Evolutionary conservation across 2,888 invertebrate species (phyloP).

Genomic region (Eupeodes luniger): DNA sequence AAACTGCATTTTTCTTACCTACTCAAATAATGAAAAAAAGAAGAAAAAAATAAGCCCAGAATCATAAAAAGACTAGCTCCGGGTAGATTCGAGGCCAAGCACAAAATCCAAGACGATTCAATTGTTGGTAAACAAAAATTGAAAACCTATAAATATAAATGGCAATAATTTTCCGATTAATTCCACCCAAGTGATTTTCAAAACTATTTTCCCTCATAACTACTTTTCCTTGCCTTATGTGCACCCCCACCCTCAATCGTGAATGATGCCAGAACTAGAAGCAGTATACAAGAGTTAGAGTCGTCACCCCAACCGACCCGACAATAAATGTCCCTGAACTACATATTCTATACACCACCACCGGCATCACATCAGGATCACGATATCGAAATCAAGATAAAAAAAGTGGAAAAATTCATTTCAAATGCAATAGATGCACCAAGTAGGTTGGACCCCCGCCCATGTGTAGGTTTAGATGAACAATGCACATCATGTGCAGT

Average conservation of each 20-base stretch:
- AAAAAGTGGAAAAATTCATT: constrained; percentile 40
- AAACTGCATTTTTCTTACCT: constrained; percentile 27
- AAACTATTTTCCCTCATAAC: constrained; percentile 71
- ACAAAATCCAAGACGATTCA: constrained; percentile 43
- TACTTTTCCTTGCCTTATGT: not conserved
- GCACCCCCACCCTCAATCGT: not conserved
- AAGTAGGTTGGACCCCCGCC: not conserved
- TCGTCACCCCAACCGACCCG: constrained; percentile 26
- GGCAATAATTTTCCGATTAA: constrained; percentile 75
- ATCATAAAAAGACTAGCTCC: not conserved
- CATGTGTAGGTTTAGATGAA: not conserved
- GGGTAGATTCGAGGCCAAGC: not conserved
- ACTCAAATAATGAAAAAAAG: constrained; percentile 6
- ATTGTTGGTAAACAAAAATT: constrained; percentile 8
- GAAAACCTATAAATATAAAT: constrained; percentile 63
- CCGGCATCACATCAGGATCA: not conserved
- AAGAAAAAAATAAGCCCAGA: constrained; percentile 8
- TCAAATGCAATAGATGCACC: constrained; percentile 52
- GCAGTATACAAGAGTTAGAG: not conserved
- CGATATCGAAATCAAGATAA: constrained; percentile 35
- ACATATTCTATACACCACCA: constrained; percentile 31
- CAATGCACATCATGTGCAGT: constrained; percentile 15
- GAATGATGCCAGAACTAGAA: not conserved
- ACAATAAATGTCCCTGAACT: constrained; percentile 66
- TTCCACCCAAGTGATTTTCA: constrained; percentile 67